These are phyloP conservation scores for Syrrhaptes paradoxus DNA, from an alignment of 2,113 vertebrate genomes.

Conservation along the genomic window DNA sequence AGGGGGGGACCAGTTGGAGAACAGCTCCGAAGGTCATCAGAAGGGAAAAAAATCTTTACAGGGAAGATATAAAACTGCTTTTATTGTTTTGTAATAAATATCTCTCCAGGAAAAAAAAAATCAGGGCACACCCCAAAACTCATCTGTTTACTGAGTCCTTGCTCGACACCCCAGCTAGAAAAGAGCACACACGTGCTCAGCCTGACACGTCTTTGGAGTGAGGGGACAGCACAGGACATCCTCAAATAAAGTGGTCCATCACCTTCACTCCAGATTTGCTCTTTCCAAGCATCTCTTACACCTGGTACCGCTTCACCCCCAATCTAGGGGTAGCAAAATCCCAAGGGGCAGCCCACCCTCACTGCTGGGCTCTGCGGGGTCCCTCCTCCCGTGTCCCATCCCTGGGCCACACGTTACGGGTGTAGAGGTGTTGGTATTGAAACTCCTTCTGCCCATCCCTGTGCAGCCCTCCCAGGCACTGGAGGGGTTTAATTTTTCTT, in stretches of 20 bases:
- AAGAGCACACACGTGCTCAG: accelerated
- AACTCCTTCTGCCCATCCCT: accelerated
- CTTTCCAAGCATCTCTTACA: background rate
- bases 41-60: background rate
- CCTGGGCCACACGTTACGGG: accelerated
- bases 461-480: background rate
- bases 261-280: background rate
- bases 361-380: accelerated
- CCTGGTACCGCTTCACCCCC: background rate
- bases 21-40: background rate
- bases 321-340: background rate
- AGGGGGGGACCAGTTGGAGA: background rate
- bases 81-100: background rate
- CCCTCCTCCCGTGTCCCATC: background rate
- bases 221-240: background rate
- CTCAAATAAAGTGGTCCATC: background rate
- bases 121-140: background rate
- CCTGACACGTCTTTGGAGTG: accelerated
- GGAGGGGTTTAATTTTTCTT: background rate
- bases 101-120: background rate
- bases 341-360: background rate
- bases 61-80: background rate
- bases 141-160: background rate
- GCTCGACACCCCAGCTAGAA: background rate
- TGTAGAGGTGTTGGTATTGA: accelerated